phyloP scores from a whole-genome alignment of 2,113 vertebrate genomes.

The Sminthopsis crassicaudata region DNA sequence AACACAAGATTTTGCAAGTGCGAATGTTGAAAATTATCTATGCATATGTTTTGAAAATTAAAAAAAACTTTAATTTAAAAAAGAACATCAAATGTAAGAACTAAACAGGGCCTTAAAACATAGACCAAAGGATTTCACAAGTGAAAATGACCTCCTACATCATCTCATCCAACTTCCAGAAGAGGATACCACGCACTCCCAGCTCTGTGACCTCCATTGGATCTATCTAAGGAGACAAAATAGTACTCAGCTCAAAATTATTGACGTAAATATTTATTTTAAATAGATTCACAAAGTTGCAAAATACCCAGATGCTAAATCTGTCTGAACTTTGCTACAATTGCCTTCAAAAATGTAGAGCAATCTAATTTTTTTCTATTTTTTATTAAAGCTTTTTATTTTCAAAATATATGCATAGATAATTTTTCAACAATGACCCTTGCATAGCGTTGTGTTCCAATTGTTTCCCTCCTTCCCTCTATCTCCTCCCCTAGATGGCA shows the following conservation, averaged over 20 bases:
- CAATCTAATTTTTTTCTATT: no score
- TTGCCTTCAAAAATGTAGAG: slow-evolving; percentile 56
- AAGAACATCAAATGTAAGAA: not conserved
- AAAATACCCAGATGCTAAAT: slow-evolving; percentile 32
- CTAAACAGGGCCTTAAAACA: not conserved
- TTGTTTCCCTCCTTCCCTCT: no score
- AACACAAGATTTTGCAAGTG: no score
- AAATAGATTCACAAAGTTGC: slow-evolving; percentile 39
- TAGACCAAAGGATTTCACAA: not conserved
- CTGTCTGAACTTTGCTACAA: slow-evolving; percentile 48
- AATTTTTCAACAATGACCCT: no score
- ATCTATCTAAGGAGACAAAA: slow-evolving; percentile 42
- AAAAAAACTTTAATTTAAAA: no score
- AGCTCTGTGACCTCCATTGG: not conserved
- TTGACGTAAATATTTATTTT: slow-evolving; percentile 60
- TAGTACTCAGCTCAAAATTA: not conserved
- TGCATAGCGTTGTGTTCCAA: no score
- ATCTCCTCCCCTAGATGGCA: no score
- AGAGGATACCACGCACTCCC: not conserved
- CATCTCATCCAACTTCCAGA: not conserved
- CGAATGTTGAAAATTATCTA: no score
- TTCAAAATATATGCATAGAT: no score
- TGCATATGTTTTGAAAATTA: no score
- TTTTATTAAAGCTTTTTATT: no score
- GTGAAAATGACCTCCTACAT: not conserved